phyloP scores from a whole-genome alignment of 2,113 vertebrate genomes.

The Sclerurus mexicanus region DNA sequence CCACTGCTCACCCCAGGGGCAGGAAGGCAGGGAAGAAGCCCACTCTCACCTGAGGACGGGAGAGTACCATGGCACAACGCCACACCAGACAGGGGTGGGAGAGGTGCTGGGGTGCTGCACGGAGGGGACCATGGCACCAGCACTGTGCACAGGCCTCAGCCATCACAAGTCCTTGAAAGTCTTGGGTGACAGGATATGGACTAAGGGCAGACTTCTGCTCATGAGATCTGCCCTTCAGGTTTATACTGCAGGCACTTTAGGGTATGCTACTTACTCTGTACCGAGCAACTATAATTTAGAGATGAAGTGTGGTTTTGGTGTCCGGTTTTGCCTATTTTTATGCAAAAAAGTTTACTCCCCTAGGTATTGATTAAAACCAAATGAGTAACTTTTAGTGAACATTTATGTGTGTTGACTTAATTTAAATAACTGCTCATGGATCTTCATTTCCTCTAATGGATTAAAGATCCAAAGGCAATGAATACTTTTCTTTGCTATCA shows the following conservation, averaged over 20 bases:
- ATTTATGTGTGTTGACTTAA: not conserved
- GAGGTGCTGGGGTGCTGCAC: not conserved
- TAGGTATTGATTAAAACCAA: not conserved
- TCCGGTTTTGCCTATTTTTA: not conserved
- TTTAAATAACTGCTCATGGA: not conserved
- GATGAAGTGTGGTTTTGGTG: not conserved
- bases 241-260: not conserved
- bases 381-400: not conserved
- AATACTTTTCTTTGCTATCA: not conserved
- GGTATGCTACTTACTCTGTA: not conserved
- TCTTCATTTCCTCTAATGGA: not conserved
- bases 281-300: not conserved
- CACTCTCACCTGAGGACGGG: not conserved
- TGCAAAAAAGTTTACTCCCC: not conserved
- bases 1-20: accelerated
- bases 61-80: accelerated
- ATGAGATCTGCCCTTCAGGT: not conserved
- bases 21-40: not conserved
- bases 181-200: not conserved
- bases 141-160: accelerated
- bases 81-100: not conserved
- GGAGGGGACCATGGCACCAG: accelerated
- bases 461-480: not conserved
- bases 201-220: not conserved
- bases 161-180: not conserved